Base-by-base conservation (phyloP, 2,797 vertebrate genomes). In the Diplodus puntazzo region DNA sequence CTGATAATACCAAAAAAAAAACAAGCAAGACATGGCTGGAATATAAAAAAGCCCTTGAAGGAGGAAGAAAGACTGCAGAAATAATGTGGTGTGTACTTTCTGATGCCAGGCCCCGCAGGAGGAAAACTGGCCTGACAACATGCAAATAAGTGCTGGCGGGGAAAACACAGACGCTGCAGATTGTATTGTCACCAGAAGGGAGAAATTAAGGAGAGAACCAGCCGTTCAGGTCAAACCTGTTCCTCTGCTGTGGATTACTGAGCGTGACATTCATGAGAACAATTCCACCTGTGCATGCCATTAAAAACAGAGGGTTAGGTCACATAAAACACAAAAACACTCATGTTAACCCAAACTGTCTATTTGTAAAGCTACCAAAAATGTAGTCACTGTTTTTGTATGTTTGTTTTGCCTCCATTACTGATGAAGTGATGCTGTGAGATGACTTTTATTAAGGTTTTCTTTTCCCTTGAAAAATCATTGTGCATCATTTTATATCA, bases 401-500 rank as follows among this genome's bases (percentile, higher is more conserved):
- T 61, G 55, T 67, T 71, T 39, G 39, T 39, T 39, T 11, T 69
- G 65, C 48, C 60, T 86, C 50, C 42, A 78, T n/a, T 80, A 43
- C 25, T 49, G 73, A 76, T 84, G 59, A 79, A 75, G 43, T 78
- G 27, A 73, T 43, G 59, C 14, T 69, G 61, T 50, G 63, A 76
- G 50, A 85, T 82, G n/a, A 79, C 42, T 81, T 92, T 92, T 91
- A 90, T 88, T 92, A 54, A 58, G 48, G 30, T 75, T 53, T 50
- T 39, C 81, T 53, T 54, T 57, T 45, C 30, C 27, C 25, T 27
- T 66, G 71, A 80, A 82, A 77, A 85, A 80, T 78, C 63, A 79
- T 70, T 88, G 81, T 87, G 85, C 73, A 88, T 79, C 45, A 72
- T 79, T 84, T 82, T 66, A 82, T 80, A 69, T 82, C 48, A 87